Evolutionary conservation across 2,113 vertebrate genomes (phyloP).

Genomic region (Ctenomys sociabilis): DNA sequence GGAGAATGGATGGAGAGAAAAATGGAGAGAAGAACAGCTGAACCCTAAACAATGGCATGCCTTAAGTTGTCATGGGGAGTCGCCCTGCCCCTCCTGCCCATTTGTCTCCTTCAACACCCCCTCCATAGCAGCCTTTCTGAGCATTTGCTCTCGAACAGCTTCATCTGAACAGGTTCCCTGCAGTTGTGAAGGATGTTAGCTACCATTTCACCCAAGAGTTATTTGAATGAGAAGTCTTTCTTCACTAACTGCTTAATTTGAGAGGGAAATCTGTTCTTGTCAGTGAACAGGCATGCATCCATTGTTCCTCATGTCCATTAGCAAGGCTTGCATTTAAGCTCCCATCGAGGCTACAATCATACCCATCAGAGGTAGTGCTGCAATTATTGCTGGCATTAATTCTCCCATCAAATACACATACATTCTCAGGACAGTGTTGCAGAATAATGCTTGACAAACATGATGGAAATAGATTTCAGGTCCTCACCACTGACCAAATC

Average conservation of each 20-base stretch:
- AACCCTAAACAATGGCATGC: not conserved
- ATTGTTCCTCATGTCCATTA: not conserved
- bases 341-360: not conserved
- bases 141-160: not conserved
- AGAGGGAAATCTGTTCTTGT: not conserved
- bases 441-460: not conserved
- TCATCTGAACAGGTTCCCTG: not conserved
- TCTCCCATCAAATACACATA: not conserved
- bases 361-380: not conserved
- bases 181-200: not conserved
- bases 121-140: not conserved
- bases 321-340: not conserved
- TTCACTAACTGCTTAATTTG: not conserved
- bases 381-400: not conserved
- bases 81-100: accelerated
- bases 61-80: too few relatives aligned
- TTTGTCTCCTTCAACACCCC: accelerated
- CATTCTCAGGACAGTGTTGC: not conserved
- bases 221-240: conserved; percentile 7
- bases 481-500: not conserved
- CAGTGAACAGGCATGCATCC: not conserved
- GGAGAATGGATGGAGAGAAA: not conserved
- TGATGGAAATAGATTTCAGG: not conserved
- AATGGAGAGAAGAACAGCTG: not conserved
- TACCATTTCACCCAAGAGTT: not conserved